Conservation (phyloP, 2,888 invertebrate genomes). For the Troides oblongomaculatus region DNA sequence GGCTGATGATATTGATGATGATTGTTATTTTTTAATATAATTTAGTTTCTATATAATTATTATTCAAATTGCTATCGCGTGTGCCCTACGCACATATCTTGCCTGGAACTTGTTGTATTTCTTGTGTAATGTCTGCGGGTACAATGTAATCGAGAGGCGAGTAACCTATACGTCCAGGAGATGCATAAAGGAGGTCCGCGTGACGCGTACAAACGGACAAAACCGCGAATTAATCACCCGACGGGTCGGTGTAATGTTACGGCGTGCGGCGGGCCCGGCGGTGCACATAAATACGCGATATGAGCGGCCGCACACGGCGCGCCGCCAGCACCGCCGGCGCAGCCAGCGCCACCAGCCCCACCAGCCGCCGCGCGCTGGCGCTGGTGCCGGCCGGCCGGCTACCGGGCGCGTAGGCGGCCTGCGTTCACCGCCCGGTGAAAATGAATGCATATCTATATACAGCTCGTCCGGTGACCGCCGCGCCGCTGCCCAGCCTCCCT, state of each 20-base stretch:
- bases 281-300: constrained; percentile 73
- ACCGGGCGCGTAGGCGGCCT: no score
- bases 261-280: constrained; percentile 60
- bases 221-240: constrained; percentile 58
- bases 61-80: no score
- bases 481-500: constrained; percentile 8
- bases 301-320: constrained; percentile 72
- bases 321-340: constrained; percentile 34
- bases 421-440: no score
- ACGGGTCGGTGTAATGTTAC: constrained; percentile 64
- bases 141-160: constrained; percentile 20
- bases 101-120: no score
- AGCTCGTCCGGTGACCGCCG: constrained; percentile 2
- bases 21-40: no score
- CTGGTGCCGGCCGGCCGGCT: background rate
- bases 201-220: constrained; percentile 44
- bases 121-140: no score
- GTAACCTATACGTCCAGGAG: constrained; percentile 31
- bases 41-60: no score
- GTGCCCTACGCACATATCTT: no score
- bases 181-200: constrained; percentile 39
- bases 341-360: background rate
- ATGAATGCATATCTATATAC: no score
- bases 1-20: no score
- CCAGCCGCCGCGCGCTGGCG: background rate